Percentiles rank a stretch among this genome's conserved stretches.
phyloP scores from a whole-genome alignment of 2,888 invertebrate genomes.

The Drosophila cognata region DNA sequence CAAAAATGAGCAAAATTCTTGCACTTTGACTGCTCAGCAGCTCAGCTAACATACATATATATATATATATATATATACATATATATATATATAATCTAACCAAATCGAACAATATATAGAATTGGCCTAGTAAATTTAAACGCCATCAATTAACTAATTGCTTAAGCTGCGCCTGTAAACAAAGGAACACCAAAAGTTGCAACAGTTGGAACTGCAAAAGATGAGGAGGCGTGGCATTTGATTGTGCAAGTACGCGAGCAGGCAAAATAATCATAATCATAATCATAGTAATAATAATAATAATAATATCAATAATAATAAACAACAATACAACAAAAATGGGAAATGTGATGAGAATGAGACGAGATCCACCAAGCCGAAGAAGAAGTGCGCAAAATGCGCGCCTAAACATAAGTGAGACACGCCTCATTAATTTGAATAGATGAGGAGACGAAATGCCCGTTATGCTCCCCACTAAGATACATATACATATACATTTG shows the following conservation, averaged over 20 bases:
- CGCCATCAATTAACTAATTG: conserved; percentile 64
- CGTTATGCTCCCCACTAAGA: not conserved
- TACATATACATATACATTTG: too few species aligned
- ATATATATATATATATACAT: too few species aligned
- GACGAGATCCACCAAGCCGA: not conserved
- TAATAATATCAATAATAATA: conserved; percentile 30
- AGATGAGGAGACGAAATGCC: conserved; percentile 36
- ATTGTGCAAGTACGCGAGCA: conserved; percentile 30
- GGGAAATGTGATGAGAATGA: conserved; percentile 23
- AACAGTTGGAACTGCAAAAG: conserved; percentile 4
- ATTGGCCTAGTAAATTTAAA: conserved; percentile 7
- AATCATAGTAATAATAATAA: not conserved
- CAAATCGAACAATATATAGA: conserved; percentile 3
- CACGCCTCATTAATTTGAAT: conserved; percentile 75
- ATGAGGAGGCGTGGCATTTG: conserved; percentile 9
- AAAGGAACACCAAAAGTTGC: conserved; percentile 16
- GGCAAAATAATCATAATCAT: conserved; percentile 3
- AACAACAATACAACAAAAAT: conserved; percentile 51
- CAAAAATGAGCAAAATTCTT: not conserved
- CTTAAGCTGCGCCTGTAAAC: conserved; percentile 55
- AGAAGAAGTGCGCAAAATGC: conserved; percentile 29
- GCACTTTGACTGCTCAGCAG: conserved; percentile 1
- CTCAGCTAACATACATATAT: too few species aligned
- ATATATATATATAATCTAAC: too few species aligned
- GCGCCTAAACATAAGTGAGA: conserved; percentile 60